These are phyloP conservation scores for Tenthredo amoena DNA, from an alignment of 2,888 invertebrate genomes.

Conservation along the genomic window DNA sequence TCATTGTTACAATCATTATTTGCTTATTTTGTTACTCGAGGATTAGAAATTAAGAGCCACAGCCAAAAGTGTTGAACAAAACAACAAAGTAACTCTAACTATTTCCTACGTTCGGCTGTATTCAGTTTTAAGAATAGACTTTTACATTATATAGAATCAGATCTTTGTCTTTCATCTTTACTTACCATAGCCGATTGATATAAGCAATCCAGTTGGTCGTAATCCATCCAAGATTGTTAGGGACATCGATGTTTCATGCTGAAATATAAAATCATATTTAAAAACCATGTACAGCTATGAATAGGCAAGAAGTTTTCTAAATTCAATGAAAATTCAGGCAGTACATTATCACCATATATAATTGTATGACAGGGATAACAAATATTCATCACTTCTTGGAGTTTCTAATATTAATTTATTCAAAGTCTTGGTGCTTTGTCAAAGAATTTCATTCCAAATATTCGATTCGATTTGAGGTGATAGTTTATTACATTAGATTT, in stretches of 20 bases:
- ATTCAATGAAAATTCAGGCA: slow-evolving; percentile 10
- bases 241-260: not conserved
- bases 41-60: not conserved
- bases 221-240: not conserved
- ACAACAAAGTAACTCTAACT: not conserved
- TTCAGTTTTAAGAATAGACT: not conserved
- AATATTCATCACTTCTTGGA: slow-evolving; percentile 33
- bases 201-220: not conserved
- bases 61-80: not conserved
- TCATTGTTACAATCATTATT: slow-evolving; percentile 60
- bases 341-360: slow-evolving; percentile 39
- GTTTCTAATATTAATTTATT: not conserved
- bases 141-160: not conserved
- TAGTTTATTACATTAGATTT: not conserved
- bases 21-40: not conserved
- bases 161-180: not conserved
- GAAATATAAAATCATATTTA: not conserved
- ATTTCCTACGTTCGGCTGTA: not conserved
- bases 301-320: not conserved
- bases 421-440: not conserved
- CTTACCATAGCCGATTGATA: not conserved
- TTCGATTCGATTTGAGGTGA: not conserved
- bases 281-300: not conserved
- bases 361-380: slow-evolving; percentile 47
- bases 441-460: not conserved